A percentile compares a stretch with the other conserved stretches of the same genome.
phyloP scores from a whole-genome alignment of 2,797 vertebrate species.

The Brotula barbata region DNA sequence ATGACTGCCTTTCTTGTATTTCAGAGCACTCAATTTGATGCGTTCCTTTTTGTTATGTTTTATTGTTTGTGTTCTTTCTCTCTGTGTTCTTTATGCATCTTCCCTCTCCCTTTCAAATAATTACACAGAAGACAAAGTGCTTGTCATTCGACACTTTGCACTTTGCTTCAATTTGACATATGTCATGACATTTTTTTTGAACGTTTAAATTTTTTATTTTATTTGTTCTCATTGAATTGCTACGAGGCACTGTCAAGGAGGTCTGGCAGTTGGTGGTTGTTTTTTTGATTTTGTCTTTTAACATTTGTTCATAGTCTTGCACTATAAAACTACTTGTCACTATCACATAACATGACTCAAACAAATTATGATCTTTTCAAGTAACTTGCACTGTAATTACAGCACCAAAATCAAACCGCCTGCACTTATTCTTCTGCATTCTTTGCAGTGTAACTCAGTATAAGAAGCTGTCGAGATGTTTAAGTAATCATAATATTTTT shows the following conservation, averaged over 20 bases:
- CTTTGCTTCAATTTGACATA: conserved; percentile 2
- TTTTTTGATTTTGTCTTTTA: background rate
- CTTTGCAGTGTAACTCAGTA: background rate
- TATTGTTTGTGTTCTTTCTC: background rate
- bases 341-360: conserved; percentile 39
- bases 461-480: conserved; percentile 10
- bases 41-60: conserved; percentile 6
- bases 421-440: conserved; percentile 5
- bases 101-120: background rate
- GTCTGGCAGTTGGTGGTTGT: conserved; percentile 28
- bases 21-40: background rate
- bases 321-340: too few species aligned
- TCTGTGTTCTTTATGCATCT: conserved; percentile 1
- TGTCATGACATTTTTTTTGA: conserved; percentile 14
- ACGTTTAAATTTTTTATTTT: conserved; percentile 12
- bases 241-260: conserved; percentile 22
- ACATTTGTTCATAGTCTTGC: background rate
- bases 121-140: conserved; percentile 14
- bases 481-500: background rate
- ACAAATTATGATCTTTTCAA: conserved; percentile 11
- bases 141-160: conserved; percentile 13
- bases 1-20: background rate
- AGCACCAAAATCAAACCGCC: background rate
- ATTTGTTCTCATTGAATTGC: background rate
- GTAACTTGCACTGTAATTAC: conserved; percentile 5